Conservation (phyloP, 2,797 vertebrate species). For the Phyllotis vaccarum region DNA sequence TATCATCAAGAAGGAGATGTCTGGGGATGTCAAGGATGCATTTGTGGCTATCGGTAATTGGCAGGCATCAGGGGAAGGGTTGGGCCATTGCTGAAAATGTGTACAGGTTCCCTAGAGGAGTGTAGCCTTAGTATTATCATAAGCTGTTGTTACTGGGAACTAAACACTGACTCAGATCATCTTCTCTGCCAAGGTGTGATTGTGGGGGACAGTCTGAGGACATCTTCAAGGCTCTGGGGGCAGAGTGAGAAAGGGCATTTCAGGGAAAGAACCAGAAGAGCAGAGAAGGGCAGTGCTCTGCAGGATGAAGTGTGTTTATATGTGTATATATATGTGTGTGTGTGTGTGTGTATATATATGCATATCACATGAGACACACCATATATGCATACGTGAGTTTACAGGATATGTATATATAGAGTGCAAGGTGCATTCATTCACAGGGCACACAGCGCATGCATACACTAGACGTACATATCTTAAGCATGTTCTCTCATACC, state of each 20-base stretch:
- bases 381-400: not conserved
- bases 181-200: not conserved
- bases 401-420: not conserved
- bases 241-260: not conserved
- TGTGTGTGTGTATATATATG: not conserved
- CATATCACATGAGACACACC: not conserved
- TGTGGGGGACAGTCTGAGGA: not conserved
- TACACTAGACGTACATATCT: not conserved
- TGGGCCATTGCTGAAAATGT: too few species aligned
- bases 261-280: not conserved
- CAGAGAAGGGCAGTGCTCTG: not conserved
- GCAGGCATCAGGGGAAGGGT: not conserved
- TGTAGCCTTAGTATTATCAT: not conserved
- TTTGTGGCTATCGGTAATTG: conserved; percentile 95
- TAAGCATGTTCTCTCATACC: not conserved
- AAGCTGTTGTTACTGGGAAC: not conserved
- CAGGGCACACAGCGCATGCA: not conserved
- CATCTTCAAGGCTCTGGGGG: not conserved
- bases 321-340: not conserved
- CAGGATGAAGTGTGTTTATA: too few species aligned
- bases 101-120: not conserved
- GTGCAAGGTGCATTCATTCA: not conserved
- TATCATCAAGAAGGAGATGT: conserved; percentile 97
- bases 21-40: conserved; percentile 94
- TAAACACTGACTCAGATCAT: not conserved